phyloP scores from a whole-genome alignment of 2,888 invertebrate species.

The Pachydiplax longipennis region DNA sequence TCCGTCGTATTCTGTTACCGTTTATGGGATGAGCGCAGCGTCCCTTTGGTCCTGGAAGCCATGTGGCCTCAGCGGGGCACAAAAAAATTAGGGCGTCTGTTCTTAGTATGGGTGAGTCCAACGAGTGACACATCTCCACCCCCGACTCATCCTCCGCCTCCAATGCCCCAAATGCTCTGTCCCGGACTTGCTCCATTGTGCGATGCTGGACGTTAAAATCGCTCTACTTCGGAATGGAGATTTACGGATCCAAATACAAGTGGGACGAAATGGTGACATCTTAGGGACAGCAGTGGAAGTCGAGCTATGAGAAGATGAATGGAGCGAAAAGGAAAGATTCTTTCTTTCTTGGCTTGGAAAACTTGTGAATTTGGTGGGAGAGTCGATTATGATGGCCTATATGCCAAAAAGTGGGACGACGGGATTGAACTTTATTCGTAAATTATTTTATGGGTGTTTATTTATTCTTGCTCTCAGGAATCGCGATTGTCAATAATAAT shows the following conservation, averaged over 20 bases:
- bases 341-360: not conserved
- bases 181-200: not conserved
- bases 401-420: no score
- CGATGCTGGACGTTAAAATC: not conserved
- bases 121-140: not conserved
- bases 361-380: no score
- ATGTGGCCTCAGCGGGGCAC: not conserved
- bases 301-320: not conserved
- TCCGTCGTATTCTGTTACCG: not conserved
- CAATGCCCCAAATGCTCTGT: not conserved
- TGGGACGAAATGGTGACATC: not conserved
- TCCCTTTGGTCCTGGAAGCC: not conserved
- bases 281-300: not conserved
- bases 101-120: not conserved
- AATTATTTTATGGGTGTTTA: no score
- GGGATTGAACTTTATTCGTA: no score
- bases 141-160: not conserved
- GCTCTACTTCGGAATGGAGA: not conserved
- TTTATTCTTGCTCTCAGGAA: no score
- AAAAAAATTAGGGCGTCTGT: not conserved
- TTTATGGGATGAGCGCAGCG: not conserved
- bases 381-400: no score
- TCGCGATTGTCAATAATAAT: no score
- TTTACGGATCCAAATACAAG: not conserved
- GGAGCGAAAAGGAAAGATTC: not conserved